A percentile compares a stretch with the other conserved stretches of the same genome.
These are phyloP conservation scores for Coregonus clupeaformis DNA, from an alignment of 2,113 vertebrate species.

Conservation along the genomic window DNA sequence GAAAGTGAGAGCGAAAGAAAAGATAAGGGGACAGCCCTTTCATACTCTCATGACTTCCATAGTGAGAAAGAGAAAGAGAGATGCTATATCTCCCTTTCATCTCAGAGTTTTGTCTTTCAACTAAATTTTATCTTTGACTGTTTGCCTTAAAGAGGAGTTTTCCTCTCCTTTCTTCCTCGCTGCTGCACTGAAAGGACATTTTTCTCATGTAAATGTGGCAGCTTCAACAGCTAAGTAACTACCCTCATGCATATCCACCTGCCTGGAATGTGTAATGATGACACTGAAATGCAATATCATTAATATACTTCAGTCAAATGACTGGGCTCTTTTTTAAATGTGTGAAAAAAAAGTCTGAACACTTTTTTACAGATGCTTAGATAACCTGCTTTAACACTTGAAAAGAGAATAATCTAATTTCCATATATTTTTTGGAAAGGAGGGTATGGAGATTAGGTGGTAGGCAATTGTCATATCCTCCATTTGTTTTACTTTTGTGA, in stretches of 20 bases:
- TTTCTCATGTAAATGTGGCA: slow-evolving; percentile 8
- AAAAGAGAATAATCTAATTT: neutral
- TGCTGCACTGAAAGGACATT: slow-evolving; percentile 11
- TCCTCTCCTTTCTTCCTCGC: slow-evolving; percentile 38
- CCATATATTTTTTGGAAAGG: slow-evolving; percentile 1
- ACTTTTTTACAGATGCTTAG: slow-evolving; percentile 1
- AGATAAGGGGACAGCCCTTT: slow-evolving; percentile 6
- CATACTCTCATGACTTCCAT: slow-evolving; percentile 13
- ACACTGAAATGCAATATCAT: slow-evolving; percentile 5
- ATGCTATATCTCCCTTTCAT: slow-evolving; percentile 45
- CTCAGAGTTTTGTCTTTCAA: slow-evolving; percentile 12
- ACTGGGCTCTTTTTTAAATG: neutral
- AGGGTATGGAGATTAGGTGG: neutral
- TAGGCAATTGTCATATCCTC: neutral
- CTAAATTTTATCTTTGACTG: slow-evolving; percentile 17
- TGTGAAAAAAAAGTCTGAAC: neutral
- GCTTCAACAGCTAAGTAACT: slow-evolving; percentile 11
- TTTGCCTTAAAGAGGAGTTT: slow-evolving; percentile 24
- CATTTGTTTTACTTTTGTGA: neutral
- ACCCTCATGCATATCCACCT: slow-evolving; percentile 6
- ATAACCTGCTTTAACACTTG: neutral
- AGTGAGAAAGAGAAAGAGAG: slow-evolving; percentile 16
- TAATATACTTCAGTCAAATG: neutral
- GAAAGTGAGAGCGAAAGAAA: slow-evolving; percentile 5
- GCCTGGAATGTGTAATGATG: slow-evolving; percentile 10